phyloP scores from a whole-genome alignment of 2,888 invertebrate species.

The Syrphus vitripennis region DNA sequence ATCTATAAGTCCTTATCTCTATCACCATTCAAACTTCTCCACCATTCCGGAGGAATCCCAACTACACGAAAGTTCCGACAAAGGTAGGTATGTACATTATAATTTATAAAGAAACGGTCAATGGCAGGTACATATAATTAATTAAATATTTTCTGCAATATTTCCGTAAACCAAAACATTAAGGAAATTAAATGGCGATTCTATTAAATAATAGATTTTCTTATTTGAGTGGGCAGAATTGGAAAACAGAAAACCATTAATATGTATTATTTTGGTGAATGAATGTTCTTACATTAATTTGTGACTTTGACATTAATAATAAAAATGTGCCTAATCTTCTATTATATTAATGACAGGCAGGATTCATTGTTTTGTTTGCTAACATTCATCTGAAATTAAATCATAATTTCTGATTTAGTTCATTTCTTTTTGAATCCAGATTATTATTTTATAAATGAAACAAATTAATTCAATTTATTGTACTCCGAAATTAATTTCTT shows the following conservation, averaged over 20 bases:
- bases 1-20: constrained; percentile 62
- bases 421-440: neutral
- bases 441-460: too few species aligned
- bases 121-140: neutral
- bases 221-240: neutral
- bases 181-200: neutral
- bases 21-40: constrained; percentile 72
- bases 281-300: neutral
- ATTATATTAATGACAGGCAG: neutral
- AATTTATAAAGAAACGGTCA: neutral
- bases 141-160: neutral
- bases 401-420: neutral
- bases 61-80: constrained; percentile 51
- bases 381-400: neutral
- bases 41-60: constrained; percentile 73
- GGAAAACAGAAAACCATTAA: neutral
- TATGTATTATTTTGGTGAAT: neutral
- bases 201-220: neutral
- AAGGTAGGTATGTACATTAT: constrained; percentile 42
- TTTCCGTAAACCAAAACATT: neutral
- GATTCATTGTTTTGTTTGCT: neutral
- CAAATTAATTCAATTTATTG: too few species aligned
- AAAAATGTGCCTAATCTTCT: neutral
- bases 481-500: too few species aligned
- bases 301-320: neutral